phyloP scores from a whole-genome alignment of 2,888 invertebrate genomes.

The Drepana falcataria region DNA sequence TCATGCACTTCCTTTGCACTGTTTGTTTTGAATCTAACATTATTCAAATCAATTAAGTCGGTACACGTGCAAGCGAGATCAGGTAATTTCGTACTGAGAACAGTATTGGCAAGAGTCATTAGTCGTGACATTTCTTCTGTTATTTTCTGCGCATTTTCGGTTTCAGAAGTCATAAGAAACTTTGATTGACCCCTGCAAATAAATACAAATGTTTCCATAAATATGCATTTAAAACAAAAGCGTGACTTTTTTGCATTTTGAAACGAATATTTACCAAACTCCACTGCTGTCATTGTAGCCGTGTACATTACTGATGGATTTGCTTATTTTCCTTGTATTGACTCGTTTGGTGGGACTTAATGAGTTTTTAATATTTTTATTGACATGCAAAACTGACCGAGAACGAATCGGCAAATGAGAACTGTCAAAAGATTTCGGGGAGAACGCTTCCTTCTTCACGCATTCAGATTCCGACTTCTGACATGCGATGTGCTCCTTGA shows the following conservation, averaged over 20 bases:
- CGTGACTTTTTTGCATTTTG: too few relatives aligned
- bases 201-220: conserved; percentile 4
- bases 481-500: conserved; percentile 81
- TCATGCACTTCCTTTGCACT: conserved; percentile 26
- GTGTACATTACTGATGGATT: conserved; percentile 67
- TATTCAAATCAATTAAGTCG: conserved; percentile 24
- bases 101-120: conserved; percentile 72
- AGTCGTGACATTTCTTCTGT: conserved; percentile 67
- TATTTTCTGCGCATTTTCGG: conserved; percentile 52
- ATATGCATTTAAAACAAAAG: too few relatives aligned
- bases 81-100: conserved; percentile 65
- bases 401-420: conserved; percentile 58
- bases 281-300: conserved; percentile 53
- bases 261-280: conserved; percentile 54
- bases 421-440: conserved; percentile 39
- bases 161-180: conserved; percentile 50
- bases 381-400: conserved; percentile 61
- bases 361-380: conserved; percentile 52
- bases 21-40: conserved; percentile 9
- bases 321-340: conserved; percentile 61
- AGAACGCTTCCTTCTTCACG: conserved; percentile 24
- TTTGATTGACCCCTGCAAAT: conserved; percentile 61
- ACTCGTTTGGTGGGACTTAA: conserved; percentile 50
- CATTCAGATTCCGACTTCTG: conserved; percentile 39
- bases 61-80: conserved; percentile 56